A percentile compares a stretch with the other conserved stretches of the same genome.
Conservation (phyloP, 1,140 invertebrate species). For the Lasioglossum baleicum region DNA sequence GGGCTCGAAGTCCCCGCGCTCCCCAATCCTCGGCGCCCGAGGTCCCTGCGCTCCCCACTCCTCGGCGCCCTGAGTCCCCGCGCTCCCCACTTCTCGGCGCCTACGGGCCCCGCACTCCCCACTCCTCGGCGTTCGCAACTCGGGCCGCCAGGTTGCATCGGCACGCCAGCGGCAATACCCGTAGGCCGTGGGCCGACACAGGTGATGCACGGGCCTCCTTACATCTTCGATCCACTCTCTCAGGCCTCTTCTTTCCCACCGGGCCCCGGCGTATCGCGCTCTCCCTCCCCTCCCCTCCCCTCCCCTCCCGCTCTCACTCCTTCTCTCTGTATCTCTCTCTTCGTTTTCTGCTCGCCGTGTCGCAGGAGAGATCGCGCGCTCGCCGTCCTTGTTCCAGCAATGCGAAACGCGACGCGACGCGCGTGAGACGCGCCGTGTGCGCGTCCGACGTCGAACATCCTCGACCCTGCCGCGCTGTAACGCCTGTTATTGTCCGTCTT, state of each 20-base stretch:
- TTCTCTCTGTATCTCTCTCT: slow-evolving; percentile 44
- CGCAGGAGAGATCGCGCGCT: slow-evolving; percentile 50
- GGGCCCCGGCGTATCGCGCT: slow-evolving; percentile 42
- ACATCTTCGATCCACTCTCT: slow-evolving; percentile 71
- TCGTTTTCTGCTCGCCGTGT: slow-evolving; percentile 44
- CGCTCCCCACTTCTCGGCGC: no score
- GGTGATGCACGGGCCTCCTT: slow-evolving; percentile 71
- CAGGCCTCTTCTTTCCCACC: slow-evolving; percentile 69
- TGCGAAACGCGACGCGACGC: neutral
- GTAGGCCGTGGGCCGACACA: slow-evolving; percentile 70
- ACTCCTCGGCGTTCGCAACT: slow-evolving; percentile 18
- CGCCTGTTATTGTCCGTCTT: slow-evolving; percentile 65
- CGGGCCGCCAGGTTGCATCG: slow-evolving; percentile 48
- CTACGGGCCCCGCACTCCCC: neutral
- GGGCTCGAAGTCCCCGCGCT: neutral
- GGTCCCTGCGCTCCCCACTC: no score
- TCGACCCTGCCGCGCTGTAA: slow-evolving; percentile 45
- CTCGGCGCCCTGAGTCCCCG: neutral
- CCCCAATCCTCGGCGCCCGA: slow-evolving; percentile 14
- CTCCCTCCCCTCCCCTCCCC: slow-evolving; percentile 2
- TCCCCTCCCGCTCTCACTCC: slow-evolving; percentile 2
- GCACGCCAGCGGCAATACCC: slow-evolving; percentile 68
- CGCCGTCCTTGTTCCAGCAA: slow-evolving; percentile 14
- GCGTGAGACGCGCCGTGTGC: slow-evolving; percentile 29
- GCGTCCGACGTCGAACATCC: slow-evolving; percentile 45